These are phyloP conservation scores for Platichthys flesus DNA, from an alignment of 2,113 vertebrate species.

Conservation along the genomic window DNA sequence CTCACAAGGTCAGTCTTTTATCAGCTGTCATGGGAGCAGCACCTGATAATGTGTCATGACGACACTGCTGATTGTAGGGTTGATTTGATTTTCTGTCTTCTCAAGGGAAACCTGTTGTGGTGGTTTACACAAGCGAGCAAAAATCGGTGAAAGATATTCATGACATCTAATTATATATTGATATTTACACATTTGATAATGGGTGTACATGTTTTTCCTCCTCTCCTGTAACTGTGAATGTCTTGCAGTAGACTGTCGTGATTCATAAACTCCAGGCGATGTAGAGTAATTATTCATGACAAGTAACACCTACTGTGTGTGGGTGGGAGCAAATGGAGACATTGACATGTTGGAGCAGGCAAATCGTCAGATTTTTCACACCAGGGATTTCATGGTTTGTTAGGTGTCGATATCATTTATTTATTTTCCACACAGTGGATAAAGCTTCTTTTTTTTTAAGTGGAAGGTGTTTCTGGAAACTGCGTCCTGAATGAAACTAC, in stretches of 20 bases:
- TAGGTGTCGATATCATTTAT: neutral
- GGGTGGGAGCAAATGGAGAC: slow-evolving; percentile 56
- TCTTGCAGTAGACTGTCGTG: slow-evolving; percentile 41
- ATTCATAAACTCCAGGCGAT: slow-evolving; percentile 63
- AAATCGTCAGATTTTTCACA: slow-evolving; percentile 6
- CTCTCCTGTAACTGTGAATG: slow-evolving; percentile 28
- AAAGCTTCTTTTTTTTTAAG: neutral
- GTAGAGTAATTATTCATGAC: slow-evolving; percentile 57
- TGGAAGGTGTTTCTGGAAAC: neutral
- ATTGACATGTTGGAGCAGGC: slow-evolving; percentile 69
- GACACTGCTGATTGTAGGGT: neutral
- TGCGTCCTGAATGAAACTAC: neutral
- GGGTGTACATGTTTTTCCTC: slow-evolving; percentile 11
- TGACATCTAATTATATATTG: no score
- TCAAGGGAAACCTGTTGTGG: neutral
- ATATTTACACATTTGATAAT: neutral
- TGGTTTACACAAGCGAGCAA: no score
- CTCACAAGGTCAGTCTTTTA: neutral
- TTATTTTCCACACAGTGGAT: neutral
- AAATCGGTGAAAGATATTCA: neutral
- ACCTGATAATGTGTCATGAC: neutral
- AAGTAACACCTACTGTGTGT: slow-evolving; percentile 63
- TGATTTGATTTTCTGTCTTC: neutral
- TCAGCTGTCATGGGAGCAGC: neutral
- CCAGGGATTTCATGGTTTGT: neutral